Base-by-base conservation (phyloP, 1,140 invertebrate species). In the Bombus huntii region DNA sequence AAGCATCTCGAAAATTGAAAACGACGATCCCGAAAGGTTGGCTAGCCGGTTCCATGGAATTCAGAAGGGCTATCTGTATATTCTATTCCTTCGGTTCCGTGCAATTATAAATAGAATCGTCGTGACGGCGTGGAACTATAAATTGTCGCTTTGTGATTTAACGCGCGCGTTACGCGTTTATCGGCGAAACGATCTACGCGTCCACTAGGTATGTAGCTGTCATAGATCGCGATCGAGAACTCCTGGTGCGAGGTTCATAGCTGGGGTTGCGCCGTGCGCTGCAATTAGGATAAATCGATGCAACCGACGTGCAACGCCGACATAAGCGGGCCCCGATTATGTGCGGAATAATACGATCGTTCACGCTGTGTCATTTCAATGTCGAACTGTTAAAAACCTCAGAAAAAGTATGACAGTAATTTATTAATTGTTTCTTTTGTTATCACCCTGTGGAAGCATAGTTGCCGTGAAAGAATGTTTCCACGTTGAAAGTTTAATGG, bases 131-230 rank as follows among this genome's bases (percentile, higher is more conserved):
- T 86, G 91, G 85, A 90, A 92, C 87, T 88, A 92, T 92, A 92
- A 92, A 91, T 92, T 92, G 89, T 89, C 90, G 88, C 87, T 90
- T 92, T 86, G 88, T 87, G 91, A 91, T 91, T 92, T 91, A 91
- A 82, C 84, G 85, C 83, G 72, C 71, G 84, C 84, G 84, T 86
- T 86, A 86, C 84, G 78, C 79, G 59, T 70, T 86, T 86, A 86
- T 86, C 84, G 68, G 83, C 57, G 44, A 75, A 75, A 75, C 84
- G 79, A 86, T 82, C 84, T 82, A 39, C 62, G 79, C 72, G 80
- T 75, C 59, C 71, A n/a, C 68, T 59, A 59, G 57, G 39, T 80
- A 70, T 75, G 57, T 76, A 74, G 59, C 59, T 42, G 77, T 85
- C 79, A 70, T 76, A 80, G 79, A 86, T 81, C 79, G 53, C 62